Base-by-base conservation (phyloP, 2,113 vertebrate species). In the Aldabrachelys gigantea region DNA sequence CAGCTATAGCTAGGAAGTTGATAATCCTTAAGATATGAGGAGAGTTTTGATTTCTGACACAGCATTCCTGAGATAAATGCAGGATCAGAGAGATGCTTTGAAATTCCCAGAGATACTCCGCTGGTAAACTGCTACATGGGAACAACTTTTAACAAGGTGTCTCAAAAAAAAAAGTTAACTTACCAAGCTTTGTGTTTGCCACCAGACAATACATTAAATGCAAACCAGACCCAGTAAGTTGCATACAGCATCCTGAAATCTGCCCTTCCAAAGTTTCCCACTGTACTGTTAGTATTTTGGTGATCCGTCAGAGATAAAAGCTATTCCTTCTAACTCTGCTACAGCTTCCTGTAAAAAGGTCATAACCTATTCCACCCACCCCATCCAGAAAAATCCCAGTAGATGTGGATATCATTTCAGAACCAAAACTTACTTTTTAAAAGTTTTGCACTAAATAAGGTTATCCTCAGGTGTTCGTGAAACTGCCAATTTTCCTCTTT, bases 21-120 rank as follows among this genome's bases (percentile, higher is more conserved):
- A 99, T 99, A 99, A 99, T 99, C 99, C 99, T 98, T 98, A 99
- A 99, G 99, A 99, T 99, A 99, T 98, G 99, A 99, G 99, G 99
- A 99, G 99, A 98, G 97, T 98, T 99, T 98, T 98, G 99, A 99
- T 99, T 99, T 99, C 99, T 99, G 99, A 99, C 99, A 99, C 98
- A 98, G 98, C 99, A 99, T 99, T 99, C 99, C 99, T 99, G 98
- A 99, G 99, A 99, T 99, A 99, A 99, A 99, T 95, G 95, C 94
- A 97, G 98, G 99, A 99, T 99, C 99, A 99, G 99, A 99, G 98
- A 98, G 98, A 98, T 98, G 98, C 98, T 96, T 98, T 98, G 98
- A 99, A 99, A 99, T 98, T 99, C 98, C 98, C 98, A 98, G 98
- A 98, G 98, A 98, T 97, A 97, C 54, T 95, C 88, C 92, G 94